Conservation (phyloP, 2,113 vertebrate genomes). For the Anguilla rostrata region DNA sequence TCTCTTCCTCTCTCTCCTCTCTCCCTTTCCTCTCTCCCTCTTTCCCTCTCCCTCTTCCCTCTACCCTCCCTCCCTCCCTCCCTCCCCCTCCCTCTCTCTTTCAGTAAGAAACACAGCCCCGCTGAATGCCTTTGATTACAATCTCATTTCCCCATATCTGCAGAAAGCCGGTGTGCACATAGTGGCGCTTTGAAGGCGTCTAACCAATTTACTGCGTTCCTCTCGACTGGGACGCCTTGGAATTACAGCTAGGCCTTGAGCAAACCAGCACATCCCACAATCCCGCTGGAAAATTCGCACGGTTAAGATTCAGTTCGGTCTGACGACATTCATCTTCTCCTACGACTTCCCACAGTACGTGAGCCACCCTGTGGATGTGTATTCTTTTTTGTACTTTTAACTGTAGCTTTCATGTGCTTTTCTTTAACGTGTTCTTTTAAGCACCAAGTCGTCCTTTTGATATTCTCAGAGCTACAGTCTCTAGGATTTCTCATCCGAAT, state of each 20-base stretch:
- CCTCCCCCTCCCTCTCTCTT: too few relatives aligned
- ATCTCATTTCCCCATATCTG: background rate
- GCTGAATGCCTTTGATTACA: background rate
- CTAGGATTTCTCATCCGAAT: background rate
- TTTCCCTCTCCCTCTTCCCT: too few relatives aligned
- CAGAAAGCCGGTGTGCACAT: background rate
- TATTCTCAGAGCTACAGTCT: background rate
- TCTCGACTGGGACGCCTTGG: background rate
- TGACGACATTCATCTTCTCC: background rate
- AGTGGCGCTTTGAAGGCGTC: background rate
- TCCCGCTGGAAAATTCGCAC: background rate
- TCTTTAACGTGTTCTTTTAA: background rate
- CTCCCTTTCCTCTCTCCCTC: too few relatives aligned
- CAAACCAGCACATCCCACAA: background rate
- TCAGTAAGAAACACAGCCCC: background rate
- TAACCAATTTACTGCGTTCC: background rate
- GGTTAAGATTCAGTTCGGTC: background rate
- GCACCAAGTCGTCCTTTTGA: background rate
- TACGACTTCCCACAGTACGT: background rate
- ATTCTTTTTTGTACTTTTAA: too few relatives aligned
- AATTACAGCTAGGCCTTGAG: background rate
- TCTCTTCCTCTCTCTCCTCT: too few relatives aligned
- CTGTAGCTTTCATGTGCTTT: too few relatives aligned
- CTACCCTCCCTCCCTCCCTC: too few relatives aligned
- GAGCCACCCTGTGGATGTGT: background rate